These are phyloP conservation scores for Luscinia megarhynchos DNA, from an alignment of 2,797 vertebrate species.

Conservation along the genomic window DNA sequence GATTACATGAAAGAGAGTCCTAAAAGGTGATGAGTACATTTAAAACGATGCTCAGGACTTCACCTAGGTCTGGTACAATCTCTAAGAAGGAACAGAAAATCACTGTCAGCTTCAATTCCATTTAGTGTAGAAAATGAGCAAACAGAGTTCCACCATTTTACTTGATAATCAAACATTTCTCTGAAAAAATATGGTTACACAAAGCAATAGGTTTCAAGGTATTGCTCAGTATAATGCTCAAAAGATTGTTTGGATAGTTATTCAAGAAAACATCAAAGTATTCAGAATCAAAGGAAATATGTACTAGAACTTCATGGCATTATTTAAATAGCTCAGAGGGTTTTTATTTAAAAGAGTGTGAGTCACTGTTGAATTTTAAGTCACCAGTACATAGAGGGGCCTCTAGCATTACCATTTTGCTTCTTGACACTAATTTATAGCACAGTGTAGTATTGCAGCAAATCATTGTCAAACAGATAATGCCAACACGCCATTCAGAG, in stretches of 20 bases:
- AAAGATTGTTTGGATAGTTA: constrained; percentile 7
- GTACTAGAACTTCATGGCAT: constrained; percentile 8
- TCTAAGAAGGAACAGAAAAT: constrained; percentile 10
- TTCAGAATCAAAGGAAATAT: constrained; percentile 28
- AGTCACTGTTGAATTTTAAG: constrained; percentile 75
- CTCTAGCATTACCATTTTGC: constrained; percentile 75
- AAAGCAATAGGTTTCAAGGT: neutral
- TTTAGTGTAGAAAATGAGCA: neutral
- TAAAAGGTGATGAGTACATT: neutral
- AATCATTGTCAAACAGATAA: constrained; percentile 74
- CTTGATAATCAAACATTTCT: neutral
- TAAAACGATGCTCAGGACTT: constrained; percentile 6
- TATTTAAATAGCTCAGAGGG: constrained; percentile 65
- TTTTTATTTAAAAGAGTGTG: constrained; percentile 68
- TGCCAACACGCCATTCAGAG: constrained; percentile 46
- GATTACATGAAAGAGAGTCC: neutral
- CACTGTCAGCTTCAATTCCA: neutral
- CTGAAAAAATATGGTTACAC: neutral
- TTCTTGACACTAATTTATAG: constrained; percentile 77
- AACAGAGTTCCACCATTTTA: neutral
- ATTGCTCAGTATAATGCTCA: neutral
- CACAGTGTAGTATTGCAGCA: neutral
- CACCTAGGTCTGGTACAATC: neutral
- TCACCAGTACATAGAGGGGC: constrained; percentile 56
- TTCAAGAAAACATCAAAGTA: constrained; percentile 30